These are phyloP conservation scores for Trichomycterus rosablanca DNA, from an alignment of 2,113 vertebrate genomes.

Conservation along the genomic window DNA sequence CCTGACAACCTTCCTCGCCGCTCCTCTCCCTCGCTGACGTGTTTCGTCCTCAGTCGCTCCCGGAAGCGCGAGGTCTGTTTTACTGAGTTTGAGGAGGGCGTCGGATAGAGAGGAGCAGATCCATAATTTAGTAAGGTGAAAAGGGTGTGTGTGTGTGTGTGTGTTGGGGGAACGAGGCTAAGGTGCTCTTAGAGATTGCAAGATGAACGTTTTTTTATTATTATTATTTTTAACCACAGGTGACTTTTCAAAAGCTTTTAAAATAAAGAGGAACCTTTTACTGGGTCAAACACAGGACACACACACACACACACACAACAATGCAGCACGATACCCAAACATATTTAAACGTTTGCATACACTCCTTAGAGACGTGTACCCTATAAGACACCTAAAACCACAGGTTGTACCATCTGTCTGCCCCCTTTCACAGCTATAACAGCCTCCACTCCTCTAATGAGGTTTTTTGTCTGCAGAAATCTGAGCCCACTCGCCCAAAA, in stretches of 20 bases:
- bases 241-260: constrained; percentile 25
- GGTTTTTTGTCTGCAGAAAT: too few relatives aligned
- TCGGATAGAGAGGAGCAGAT: neutral
- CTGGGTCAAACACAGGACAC: constrained; percentile 30
- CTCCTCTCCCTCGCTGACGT: constrained; percentile 25
- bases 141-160: constrained; percentile 7
- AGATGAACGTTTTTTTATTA: constrained; percentile 40
- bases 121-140: constrained; percentile 41
- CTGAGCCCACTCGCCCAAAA: too few relatives aligned
- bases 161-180: neutral
- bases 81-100: too few relatives aligned
- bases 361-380: too few relatives aligned
- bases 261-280: constrained; percentile 30
- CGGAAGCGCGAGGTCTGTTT: constrained; percentile 19
- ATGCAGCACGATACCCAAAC: too few relatives aligned
- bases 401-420: too few relatives aligned
- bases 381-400: too few relatives aligned
- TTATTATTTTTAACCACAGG: constrained; percentile 12
- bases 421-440: too few relatives aligned
- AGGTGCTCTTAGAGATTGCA: constrained; percentile 17
- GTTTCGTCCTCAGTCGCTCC: constrained; percentile 21
- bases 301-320: too few relatives aligned
- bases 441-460: too few relatives aligned
- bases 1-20: constrained; percentile 38
- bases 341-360: too few relatives aligned